Percentiles rank a stretch among this genome's conserved stretches.
Evolutionary conservation across 2,888 invertebrate genomes (phyloP).

Genomic region (Coenonympha glycerion): DNA sequence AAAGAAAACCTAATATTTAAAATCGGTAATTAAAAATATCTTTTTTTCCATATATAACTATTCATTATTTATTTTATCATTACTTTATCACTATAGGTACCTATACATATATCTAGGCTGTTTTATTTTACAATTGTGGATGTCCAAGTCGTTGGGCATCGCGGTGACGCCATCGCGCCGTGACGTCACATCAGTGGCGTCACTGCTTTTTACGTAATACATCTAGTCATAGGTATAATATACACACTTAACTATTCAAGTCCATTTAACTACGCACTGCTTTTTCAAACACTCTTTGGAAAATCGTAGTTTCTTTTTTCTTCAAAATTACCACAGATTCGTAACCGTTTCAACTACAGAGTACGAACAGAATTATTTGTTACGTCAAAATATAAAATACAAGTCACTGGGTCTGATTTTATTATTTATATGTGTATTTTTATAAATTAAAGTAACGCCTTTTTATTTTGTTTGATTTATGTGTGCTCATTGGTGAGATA

Average conservation of each 20-base stretch:
- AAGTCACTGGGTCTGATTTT: constrained; percentile 12
- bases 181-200: constrained; percentile 9
- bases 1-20: constrained; percentile 37
- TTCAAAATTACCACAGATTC: constrained; percentile 14
- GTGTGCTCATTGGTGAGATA: not conserved
- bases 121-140: constrained; percentile 57
- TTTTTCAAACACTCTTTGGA: constrained; percentile 29
- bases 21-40: constrained; percentile 66
- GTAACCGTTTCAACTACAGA: constrained; percentile 8
- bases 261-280: constrained; percentile 53
- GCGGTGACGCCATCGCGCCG: constrained; percentile 7
- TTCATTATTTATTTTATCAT: constrained; percentile 36
- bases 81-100: constrained; percentile 43
- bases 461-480: not conserved
- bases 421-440: not conserved
- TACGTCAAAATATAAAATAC: constrained; percentile 7
- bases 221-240: constrained; percentile 30
- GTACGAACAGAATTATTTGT: not conserved
- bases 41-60: constrained; percentile 57
- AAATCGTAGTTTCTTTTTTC: constrained; percentile 6
- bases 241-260: constrained; percentile 45
- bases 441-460: constrained; percentile 10
- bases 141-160: constrained; percentile 31
- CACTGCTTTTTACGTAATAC: constrained; percentile 32
- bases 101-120: constrained; percentile 52